Base-by-base conservation (phyloP, 2,888 invertebrate genomes). In the Azorinus chamasolen region DNA sequence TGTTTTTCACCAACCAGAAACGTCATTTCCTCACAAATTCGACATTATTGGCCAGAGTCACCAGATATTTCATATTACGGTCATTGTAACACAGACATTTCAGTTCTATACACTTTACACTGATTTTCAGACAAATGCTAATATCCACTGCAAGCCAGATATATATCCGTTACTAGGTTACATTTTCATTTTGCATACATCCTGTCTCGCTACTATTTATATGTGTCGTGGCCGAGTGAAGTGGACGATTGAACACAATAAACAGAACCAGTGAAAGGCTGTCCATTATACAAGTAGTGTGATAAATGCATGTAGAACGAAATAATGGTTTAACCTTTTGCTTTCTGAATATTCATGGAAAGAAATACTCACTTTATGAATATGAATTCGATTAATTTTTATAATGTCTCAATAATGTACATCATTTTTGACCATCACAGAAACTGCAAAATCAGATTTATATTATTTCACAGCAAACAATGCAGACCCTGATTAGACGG, bases 21-120 rank as follows among this genome's bases (percentile, higher is more conserved):
- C 72, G 22, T 59, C 80, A 32, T 79, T 58, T 43, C 89, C 89
- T 14, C 89, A 89, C 25, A 61, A 57, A 6, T 89, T 85, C 69
- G 91, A 91, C 70, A 75, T 87, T 14, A 20, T 88, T 18, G 91
- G 90, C 8, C 80, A 82, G 48, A 83, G 85, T 61, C 85, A 85
- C 53, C 85, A 85, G 41, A 74, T 85, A 22, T 85, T 85, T 46
- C 83, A 85, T 48, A 64, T 82, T 14, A 24, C 80, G 8, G 79
- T 71, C 16, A 75, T 76, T 14, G 14, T 82, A 16, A 83, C 78
- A n/a, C 76, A 76, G 62, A 58, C 57, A 16, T 46, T 78, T 32
- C 80, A 84, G 43, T 61, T 84, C n/a, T 54, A 72, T 14, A 76
- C 76, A 3, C 50, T 84, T 10, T 58, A 75, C 20, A 41, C 73